A percentile compares a stretch with the other conserved stretches of the same genome.
Evolutionary conservation across 1,140 invertebrate genomes (phyloP).

Genomic region (Rhagoletis pomonella): DNA sequence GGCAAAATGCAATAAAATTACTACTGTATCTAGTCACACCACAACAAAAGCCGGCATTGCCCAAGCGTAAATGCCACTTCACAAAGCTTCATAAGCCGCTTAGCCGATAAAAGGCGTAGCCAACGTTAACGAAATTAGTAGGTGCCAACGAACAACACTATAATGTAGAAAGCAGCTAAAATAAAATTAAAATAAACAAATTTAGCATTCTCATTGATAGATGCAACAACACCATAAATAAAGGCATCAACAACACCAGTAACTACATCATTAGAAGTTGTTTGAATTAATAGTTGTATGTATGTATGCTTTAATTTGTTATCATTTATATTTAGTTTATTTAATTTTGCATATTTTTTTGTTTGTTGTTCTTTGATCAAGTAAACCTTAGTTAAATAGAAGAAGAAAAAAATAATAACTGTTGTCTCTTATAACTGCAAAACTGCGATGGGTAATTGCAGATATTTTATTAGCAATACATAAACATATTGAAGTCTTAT

Average conservation of each 20-base stretch:
- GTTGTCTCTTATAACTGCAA: too few species aligned
- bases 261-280: too few species aligned
- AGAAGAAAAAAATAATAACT: too few species aligned
- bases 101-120: background rate
- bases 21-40: background rate
- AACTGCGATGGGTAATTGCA: too few species aligned
- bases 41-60: background rate
- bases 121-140: slow-evolving; percentile 1
- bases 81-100: background rate
- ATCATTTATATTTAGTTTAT: too few species aligned
- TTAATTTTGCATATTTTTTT: too few species aligned
- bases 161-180: background rate
- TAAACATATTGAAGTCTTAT: too few species aligned
- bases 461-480: too few species aligned
- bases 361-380: too few species aligned
- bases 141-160: background rate
- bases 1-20: background rate
- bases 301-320: too few species aligned
- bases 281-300: too few species aligned
- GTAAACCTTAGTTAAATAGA: too few species aligned
- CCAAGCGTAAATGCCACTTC: background rate
- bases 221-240: background rate
- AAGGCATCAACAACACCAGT: background rate
- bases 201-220: background rate
- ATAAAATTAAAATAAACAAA: background rate